These are phyloP conservation scores for Xestia sexstrigata DNA, from an alignment of 2,888 invertebrate species.

Conservation along the genomic window DNA sequence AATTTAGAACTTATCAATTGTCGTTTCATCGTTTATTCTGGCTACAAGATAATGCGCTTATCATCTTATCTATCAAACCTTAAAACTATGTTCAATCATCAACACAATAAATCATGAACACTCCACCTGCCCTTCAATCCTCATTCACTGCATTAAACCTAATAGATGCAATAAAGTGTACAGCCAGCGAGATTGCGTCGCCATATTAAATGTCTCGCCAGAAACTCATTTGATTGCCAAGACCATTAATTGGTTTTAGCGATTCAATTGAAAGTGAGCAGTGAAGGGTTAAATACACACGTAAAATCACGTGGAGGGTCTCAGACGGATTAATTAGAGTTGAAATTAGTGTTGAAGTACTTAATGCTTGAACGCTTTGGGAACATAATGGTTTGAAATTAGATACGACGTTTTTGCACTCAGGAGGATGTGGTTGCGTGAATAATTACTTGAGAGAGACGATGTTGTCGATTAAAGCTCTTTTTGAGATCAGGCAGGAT, in stretches of 20 bases:
- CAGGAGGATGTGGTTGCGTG: background rate
- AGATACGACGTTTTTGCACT: conserved; percentile 15
- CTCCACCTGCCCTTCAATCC: conserved; percentile 13
- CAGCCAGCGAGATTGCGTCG: conserved; percentile 38
- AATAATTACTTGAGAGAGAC: conserved; percentile 7
- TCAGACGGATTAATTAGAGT: conserved; percentile 50
- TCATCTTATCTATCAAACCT: background rate
- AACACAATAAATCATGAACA: conserved; percentile 32
- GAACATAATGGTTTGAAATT: conserved; percentile 3
- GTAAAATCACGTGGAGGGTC: conserved; percentile 51
- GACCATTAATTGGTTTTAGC: conserved; percentile 63
- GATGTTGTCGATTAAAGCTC: conserved; percentile 14
- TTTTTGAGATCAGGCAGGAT: background rate
- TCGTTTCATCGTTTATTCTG: background rate
- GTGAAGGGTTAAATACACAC: conserved; percentile 53
- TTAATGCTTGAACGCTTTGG: conserved; percentile 24
- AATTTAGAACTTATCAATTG: background rate
- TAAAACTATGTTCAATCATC: background rate
- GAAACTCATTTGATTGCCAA: conserved; percentile 52
- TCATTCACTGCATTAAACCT: conserved; percentile 41
- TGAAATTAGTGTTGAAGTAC: conserved; percentile 34
- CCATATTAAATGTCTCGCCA: conserved; percentile 42
- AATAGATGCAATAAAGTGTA: conserved; percentile 62
- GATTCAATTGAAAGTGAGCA: conserved; percentile 61
- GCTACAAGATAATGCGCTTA: background rate